A percentile compares a stretch with the other conserved stretches of the same genome.
phyloP scores from a whole-genome alignment of 2,113 vertebrate species.

The Rhinolophus sinicus region DNA sequence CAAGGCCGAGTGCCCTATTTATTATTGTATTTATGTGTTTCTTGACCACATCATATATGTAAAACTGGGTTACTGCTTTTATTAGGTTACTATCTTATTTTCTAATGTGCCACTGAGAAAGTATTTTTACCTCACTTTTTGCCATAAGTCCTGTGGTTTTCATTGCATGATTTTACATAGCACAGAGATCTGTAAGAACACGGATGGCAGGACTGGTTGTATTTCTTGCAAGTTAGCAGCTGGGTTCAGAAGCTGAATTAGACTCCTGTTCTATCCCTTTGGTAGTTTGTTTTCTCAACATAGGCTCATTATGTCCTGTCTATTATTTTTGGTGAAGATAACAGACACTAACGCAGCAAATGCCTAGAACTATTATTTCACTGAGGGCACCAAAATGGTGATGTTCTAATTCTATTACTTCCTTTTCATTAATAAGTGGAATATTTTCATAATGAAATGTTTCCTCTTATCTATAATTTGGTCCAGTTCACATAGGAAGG shows the following conservation, averaged over 20 bases:
- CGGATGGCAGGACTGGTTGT: background rate
- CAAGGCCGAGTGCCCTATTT: background rate
- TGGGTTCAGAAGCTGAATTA: background rate
- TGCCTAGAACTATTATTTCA: background rate
- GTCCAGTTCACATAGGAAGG: background rate
- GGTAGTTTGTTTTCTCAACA: background rate
- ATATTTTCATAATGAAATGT: constrained; percentile 8
- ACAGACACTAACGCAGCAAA: background rate
- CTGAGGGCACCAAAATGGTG: background rate
- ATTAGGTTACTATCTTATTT: background rate
- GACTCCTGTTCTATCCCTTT: background rate
- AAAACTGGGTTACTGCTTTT: background rate
- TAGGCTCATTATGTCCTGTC: background rate
- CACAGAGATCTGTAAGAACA: background rate
- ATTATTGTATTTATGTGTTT: background rate
- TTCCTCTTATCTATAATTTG: background rate
- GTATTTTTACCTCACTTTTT: background rate
- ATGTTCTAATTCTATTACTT: background rate
- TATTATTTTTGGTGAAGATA: background rate
- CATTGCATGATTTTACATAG: background rate
- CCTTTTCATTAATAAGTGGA: background rate
- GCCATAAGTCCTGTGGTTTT: background rate
- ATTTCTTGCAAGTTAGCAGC: background rate
- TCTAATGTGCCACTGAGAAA: background rate
- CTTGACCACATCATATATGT: background rate